Evolutionary conservation across 2,113 vertebrate genomes (phyloP).

Genomic region (Lipophrys pholis): DNA sequence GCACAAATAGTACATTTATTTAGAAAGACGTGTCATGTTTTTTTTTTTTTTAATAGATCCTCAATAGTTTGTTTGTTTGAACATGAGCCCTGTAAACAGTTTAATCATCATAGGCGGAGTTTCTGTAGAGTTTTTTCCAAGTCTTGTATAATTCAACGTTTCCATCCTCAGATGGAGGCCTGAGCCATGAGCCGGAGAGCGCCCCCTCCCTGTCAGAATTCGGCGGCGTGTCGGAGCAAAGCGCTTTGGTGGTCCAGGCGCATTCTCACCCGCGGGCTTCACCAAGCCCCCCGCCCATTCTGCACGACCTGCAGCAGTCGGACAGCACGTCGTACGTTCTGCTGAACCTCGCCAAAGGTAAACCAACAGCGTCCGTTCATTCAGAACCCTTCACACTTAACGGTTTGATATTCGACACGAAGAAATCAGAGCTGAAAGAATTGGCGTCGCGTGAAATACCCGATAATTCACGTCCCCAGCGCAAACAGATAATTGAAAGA

Average conservation of each 20-base stretch:
- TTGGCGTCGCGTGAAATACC: not conserved
- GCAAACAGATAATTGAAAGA: not conserved
- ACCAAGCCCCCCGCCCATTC: slow-evolving; percentile 82
- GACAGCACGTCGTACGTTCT: slow-evolving; percentile 96
- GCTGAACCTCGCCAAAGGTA: slow-evolving; percentile 96
- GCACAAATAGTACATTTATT: too few species aligned
- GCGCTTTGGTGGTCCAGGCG: slow-evolving; percentile 87
- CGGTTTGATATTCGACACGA: not conserved
- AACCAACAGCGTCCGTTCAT: not conserved
- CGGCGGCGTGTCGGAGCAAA: slow-evolving; percentile 81
- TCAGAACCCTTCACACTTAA: too few species aligned
- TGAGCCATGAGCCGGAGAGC: slow-evolving; percentile 73
- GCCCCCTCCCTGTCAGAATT: slow-evolving; percentile 80
- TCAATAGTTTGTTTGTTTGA: too few species aligned
- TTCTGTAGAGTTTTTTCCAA: not conserved
- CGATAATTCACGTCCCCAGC: too few species aligned
- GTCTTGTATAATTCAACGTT: not conserved
- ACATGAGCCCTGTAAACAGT: not conserved
- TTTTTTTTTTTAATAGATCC: too few species aligned
- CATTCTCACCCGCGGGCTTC: slow-evolving; percentile 85
- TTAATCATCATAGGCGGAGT: not conserved
- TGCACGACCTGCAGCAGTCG: slow-evolving; percentile 94
- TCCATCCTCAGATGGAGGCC: slow-evolving; percentile 84
- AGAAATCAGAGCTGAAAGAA: not conserved
- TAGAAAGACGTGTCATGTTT: too few species aligned